phyloP scores from a whole-genome alignment of 2,797 vertebrate species.

The Falco biarmicus region DNA sequence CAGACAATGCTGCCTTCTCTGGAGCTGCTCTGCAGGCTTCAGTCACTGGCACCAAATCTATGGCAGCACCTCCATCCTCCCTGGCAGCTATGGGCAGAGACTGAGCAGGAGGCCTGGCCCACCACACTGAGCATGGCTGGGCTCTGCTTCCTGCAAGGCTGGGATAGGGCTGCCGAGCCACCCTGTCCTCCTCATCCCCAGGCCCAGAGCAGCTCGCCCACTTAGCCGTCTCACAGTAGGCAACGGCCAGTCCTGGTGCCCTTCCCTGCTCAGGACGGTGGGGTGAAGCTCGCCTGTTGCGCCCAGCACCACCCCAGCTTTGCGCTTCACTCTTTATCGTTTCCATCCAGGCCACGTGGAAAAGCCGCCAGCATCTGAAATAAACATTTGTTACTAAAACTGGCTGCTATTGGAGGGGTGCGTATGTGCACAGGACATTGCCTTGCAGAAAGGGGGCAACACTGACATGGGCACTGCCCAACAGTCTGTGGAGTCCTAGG shows the following conservation, averaged over 20 bases:
- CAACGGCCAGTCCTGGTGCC: background rate
- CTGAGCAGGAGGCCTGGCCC: background rate
- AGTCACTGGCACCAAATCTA: background rate
- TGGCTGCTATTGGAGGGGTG: background rate
- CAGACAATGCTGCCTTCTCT: background rate
- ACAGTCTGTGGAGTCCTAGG: rapidly evolving
- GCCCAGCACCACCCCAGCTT: constrained; percentile 24
- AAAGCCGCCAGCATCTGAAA: background rate
- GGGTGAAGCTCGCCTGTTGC: background rate
- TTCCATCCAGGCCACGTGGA: background rate
- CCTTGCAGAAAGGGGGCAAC: background rate
- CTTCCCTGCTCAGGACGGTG: background rate
- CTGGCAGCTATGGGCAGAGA: background rate
- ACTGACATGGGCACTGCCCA: rapidly evolving
- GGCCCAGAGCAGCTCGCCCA: background rate
- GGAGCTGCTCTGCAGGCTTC: background rate
- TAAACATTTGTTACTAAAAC: constrained; percentile 29
- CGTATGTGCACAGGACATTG: rapidly evolving
- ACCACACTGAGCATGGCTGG: background rate
- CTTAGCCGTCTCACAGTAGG: background rate
- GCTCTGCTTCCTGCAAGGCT: background rate
- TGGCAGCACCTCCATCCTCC: background rate
- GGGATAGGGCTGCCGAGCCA: background rate
- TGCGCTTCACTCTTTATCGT: background rate
- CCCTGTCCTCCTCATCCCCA: background rate